These are phyloP conservation scores for Callyntrura guangdongensis DNA, from an alignment of 2,888 invertebrate species.

Conservation along the genomic window DNA sequence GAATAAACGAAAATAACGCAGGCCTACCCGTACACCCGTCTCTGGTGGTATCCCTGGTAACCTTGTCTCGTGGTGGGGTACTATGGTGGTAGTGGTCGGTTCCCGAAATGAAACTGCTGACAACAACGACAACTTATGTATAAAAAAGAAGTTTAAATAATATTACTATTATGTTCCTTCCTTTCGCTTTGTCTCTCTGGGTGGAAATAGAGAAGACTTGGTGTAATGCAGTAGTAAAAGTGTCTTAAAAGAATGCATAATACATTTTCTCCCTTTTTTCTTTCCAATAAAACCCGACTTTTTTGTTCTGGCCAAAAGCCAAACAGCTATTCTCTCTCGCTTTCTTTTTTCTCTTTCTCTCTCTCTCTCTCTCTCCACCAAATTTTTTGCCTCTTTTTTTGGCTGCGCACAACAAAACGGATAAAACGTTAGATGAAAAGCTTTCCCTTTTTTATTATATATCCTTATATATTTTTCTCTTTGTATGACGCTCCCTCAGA, in stretches of 20 bases:
- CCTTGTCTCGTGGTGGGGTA: no score
- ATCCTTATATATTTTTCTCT: background rate
- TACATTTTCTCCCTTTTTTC: background rate
- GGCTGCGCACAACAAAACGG: background rate
- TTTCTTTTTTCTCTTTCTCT: background rate
- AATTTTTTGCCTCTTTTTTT: background rate
- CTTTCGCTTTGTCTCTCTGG: background rate
- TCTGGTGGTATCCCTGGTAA: no score
- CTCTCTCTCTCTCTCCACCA: background rate
- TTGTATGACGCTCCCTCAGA: background rate
- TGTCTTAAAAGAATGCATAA: no score
- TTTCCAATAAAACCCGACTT: background rate
- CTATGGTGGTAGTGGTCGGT: no score
- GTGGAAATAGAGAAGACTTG: no score
- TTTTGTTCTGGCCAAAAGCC: conserved; percentile 60
- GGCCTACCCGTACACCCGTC: no score
- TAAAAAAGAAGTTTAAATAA: conserved; percentile 11
- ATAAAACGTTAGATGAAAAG: background rate
- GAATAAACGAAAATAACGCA: no score
- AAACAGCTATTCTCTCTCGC: conserved; percentile 25
- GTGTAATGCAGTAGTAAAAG: no score
- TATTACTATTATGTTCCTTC: conserved; percentile 38
- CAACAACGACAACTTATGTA: no score
- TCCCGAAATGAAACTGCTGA: no score
- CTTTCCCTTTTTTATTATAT: background rate